A percentile compares a stretch with the other conserved stretches of the same genome.
These are phyloP conservation scores for Coptodon rendalli DNA, from an alignment of 2,113 vertebrate genomes.

Conservation along the genomic window DNA sequence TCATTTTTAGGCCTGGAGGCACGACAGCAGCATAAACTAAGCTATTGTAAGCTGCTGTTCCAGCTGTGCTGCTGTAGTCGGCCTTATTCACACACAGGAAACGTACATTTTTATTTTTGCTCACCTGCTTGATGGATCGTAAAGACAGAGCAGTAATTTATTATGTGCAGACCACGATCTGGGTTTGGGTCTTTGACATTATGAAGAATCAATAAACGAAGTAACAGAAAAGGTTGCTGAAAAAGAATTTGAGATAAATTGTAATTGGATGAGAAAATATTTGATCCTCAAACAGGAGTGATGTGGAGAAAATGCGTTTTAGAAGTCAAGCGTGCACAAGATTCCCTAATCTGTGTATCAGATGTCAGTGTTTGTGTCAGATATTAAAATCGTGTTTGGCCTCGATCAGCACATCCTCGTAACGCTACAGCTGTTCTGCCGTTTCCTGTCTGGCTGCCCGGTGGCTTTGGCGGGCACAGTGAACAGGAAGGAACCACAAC, in stretches of 20 bases:
- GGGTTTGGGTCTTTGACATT: not conserved
- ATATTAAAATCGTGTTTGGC: not conserved
- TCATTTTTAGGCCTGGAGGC: not conserved
- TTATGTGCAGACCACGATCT: not conserved
- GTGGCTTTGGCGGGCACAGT: slow-evolving; percentile 14
- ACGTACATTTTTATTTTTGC: not conserved
- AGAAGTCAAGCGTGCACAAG: not conserved
- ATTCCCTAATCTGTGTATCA: not conserved
- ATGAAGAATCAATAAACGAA: not conserved
- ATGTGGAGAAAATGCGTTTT: not conserved
- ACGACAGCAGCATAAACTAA: not conserved
- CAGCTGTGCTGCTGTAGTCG: not conserved
- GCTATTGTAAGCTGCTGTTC: not conserved
- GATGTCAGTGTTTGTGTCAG: not conserved
- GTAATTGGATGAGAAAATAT: not conserved
- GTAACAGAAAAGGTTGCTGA: not conserved
- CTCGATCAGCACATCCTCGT: slow-evolving; percentile 45
- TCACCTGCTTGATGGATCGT: not conserved
- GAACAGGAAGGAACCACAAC: slow-evolving; percentile 61
- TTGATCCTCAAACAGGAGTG: not conserved
- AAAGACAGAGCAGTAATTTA: not conserved
- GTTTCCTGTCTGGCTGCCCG: slow-evolving; percentile 54
- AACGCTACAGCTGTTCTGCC: slow-evolving; percentile 14
- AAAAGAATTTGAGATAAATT: not conserved
- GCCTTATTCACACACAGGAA: not conserved